Conservation (phyloP, 1,140 invertebrate genomes). For the Gyrodactylus bullatarudis region DNA sequence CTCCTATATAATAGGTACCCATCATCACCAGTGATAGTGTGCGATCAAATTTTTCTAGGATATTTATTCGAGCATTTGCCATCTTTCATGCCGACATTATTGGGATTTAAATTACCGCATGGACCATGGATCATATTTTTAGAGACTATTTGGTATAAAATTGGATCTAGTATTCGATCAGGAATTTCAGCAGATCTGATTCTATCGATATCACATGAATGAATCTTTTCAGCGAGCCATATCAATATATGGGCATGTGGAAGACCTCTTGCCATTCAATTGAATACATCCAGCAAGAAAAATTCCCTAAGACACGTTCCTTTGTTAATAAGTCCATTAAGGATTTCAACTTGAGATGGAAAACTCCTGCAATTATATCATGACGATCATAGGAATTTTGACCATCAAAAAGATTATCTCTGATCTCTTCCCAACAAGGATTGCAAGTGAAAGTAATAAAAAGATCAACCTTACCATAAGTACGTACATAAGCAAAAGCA, state of each 20-base stretch:
- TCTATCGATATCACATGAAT: conserved; percentile 8
- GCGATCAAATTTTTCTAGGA: neutral
- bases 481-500: neutral
- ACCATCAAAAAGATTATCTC: conserved; percentile 11
- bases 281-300: conserved; percentile 15
- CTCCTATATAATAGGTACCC: neutral
- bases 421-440: conserved; percentile 16
- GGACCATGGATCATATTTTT: conserved; percentile 23
- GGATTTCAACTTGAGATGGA: conserved; percentile 20
- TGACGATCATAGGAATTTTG: conserved; percentile 15
- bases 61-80: conserved; percentile 2
- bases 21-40: neutral
- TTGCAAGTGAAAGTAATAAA: conserved; percentile 14
- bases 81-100: conserved; percentile 23
- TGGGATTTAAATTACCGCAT: conserved; percentile 20
- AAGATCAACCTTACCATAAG: neutral
- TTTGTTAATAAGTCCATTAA: conserved; percentile 20
- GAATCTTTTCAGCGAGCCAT: conserved; percentile 14
- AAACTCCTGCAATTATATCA: conserved; percentile 22
- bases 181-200: conserved; percentile 11
- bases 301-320: conserved; percentile 14
- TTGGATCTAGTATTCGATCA: conserved; percentile 7
- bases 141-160: conserved; percentile 8
- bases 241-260: conserved; percentile 24
- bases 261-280: conserved; percentile 23